A percentile compares a stretch with the other conserved stretches of the same genome.
phyloP scores from a whole-genome alignment of 2,797 vertebrate species.

The Parauchenoglanis punctatus region DNA sequence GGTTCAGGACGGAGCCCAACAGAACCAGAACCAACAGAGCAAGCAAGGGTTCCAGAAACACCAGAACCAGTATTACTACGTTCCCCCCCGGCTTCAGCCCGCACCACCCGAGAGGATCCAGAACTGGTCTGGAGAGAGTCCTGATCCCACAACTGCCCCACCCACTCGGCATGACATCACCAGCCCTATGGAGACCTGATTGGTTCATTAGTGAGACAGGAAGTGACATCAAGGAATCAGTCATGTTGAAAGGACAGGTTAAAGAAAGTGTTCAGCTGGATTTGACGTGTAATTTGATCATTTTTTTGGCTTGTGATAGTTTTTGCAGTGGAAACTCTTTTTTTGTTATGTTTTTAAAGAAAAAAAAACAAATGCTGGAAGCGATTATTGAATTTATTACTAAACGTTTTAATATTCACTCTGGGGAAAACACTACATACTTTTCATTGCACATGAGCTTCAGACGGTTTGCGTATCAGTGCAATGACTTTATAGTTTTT shows the following conservation, averaged over 20 bases:
- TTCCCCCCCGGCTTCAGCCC: conserved; percentile 32
- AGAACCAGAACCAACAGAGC: conserved; percentile 64
- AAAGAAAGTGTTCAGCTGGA: conserved; percentile 8
- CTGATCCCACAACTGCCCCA: not conserved
- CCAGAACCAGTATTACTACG: conserved; percentile 57
- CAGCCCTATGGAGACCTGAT: conserved; percentile 58
- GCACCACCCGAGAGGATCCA: conserved; percentile 25
- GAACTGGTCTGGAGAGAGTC: not conserved
- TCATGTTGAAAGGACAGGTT: conserved; percentile 8
- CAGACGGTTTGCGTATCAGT: conserved; percentile 41
- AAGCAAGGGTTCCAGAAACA: conserved; percentile 60
- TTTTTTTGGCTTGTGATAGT: conserved; percentile 17
- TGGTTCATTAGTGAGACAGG: not conserved
- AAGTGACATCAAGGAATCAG: not conserved
- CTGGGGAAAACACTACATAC: conserved; percentile 36
- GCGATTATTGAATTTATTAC: conserved; percentile 21
- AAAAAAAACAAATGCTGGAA: conserved; percentile 38
- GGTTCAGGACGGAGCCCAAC: conserved; percentile 46
- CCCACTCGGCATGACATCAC: conserved; percentile 20
- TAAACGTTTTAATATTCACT: conserved; percentile 38
- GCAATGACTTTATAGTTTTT: conserved; percentile 37
- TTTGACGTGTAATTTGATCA: not conserved
- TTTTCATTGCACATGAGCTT: conserved; percentile 25
- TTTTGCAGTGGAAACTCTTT: conserved; percentile 33
- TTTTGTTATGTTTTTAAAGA: not conserved